Base-by-base conservation (phyloP, 2,888 invertebrate genomes). In the Liodrosophila aerea region DNA sequence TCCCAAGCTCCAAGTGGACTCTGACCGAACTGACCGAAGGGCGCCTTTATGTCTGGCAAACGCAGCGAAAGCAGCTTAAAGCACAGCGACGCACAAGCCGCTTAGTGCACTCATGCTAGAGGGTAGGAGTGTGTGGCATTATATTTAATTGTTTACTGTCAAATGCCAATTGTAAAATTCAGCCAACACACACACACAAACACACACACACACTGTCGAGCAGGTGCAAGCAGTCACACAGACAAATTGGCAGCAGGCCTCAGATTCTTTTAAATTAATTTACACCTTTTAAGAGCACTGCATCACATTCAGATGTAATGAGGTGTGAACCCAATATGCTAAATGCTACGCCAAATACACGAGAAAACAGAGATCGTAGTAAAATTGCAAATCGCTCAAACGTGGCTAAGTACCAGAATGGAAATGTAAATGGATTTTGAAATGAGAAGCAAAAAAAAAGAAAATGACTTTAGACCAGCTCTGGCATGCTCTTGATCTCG, bases 221-320 rank as follows among this genome's bases (percentile, higher is more conserved):
- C n/a, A n/a, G n/a, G n/a, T n/a, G n/a, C n/a, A n/a, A n/a, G n/a
- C n/a, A n/a, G n/a, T 31, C 7, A 29, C 15, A 40, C 13, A 15
- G 8, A 15, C 8, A 22, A 22, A 22, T 22, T 29, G 12, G 18
- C 39, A 18, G 15, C 43, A 52, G 44, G 11, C 12, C 2, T 45
- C 18, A 52, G 44, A 54, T 76, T 62, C 64, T 76, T 76, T 56
- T 22, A 11, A 44, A 71, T 78, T 64, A 64, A 71, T 78, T 82
- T 47, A 45, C 83, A 78, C 64, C 47, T 61, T 59, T 58, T 60
- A 61, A 56, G 44, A 51, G 49, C 22, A 16, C 18, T 50, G 37
- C 22, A 43, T 18, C 43, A 40, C 51, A 15, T 11, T 15, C 18
- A 51, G 13, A 37, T 58, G 75, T 64, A 75, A 49, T 54, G 57